These are phyloP conservation scores for Myripristis jacobus DNA, from an alignment of 2,797 vertebrate genomes.

Conservation along the genomic window DNA sequence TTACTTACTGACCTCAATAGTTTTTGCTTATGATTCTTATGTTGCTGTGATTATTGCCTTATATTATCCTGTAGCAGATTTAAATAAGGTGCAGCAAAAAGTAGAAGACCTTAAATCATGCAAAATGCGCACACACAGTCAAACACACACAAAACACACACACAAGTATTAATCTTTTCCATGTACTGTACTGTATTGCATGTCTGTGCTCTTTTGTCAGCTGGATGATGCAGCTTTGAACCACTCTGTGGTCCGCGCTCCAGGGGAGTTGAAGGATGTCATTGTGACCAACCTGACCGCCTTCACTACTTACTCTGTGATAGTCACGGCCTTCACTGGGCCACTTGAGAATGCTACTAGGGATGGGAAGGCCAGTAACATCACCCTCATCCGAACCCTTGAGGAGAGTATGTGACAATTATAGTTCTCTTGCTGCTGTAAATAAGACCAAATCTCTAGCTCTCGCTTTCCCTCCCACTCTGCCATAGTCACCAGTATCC, in stretches of 20 bases:
- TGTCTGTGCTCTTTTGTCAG: conserved; percentile 69
- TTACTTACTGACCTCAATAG: too few relatives aligned
- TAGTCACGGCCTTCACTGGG: conserved; percentile 90
- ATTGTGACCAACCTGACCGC: conserved; percentile 89
- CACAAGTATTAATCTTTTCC: background rate
- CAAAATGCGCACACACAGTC: background rate
- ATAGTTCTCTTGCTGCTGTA: background rate
- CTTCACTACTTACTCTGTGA: conserved; percentile 90
- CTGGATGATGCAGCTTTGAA: conserved; percentile 85
- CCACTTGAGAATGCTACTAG: conserved; percentile 78
- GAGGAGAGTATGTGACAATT: conserved; percentile 88
- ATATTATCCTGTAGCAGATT: background rate
- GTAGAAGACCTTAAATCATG: background rate
- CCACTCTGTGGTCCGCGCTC: conserved; percentile 82
- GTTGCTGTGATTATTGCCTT: too few relatives aligned
- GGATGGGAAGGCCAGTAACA: conserved; percentile 88
- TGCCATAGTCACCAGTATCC: background rate
- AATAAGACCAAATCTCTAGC: background rate
- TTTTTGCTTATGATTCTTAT: too few relatives aligned
- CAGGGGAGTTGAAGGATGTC: conserved; percentile 84
- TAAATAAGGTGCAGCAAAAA: background rate
- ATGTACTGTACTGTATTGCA: conserved; percentile 19
- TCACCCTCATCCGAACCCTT: conserved; percentile 86
- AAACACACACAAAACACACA: background rate
- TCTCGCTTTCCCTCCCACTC: background rate